Evolutionary conservation across 1,140 invertebrate genomes (phyloP), one percentile per base, ranked within the genome.

Genomic region (Agrilus planipennis): DNA sequence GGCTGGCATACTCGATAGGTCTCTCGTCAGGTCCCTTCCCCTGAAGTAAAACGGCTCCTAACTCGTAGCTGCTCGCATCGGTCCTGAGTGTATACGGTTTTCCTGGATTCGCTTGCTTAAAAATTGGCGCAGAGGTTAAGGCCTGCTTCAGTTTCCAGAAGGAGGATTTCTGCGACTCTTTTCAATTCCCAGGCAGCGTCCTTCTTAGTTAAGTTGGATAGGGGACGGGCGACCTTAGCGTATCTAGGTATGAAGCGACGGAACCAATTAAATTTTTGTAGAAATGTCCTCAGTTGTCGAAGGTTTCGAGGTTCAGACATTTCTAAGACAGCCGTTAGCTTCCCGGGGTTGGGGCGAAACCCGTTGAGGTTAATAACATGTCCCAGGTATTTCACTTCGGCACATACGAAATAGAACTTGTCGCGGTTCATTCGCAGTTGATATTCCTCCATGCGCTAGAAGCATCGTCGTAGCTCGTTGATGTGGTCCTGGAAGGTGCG

Each of bases 401-500:
- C 47, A 15, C 49, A 41, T 28, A 42, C 54, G 34, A 64, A 61
- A 11, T 56, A n/a, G 36, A 55, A 61, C 37, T 65, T 62, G 4
- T 30, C 15, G 2, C 18, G 11, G 15, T 30, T 29, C 2, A 40
- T 4, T 5, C 2, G 21, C 15, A 40, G 4, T 18, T 31, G 19
- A 1, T 15, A 17, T 17, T 40, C 14, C 14, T 18, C 10, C 19
- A 40, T 20, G 1, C 38, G 25, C 2, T 19, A 1, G 6, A 30
- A n/a, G 10, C 29, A 25, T 30, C 5, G 11, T 30, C 28, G 17
- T 5, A 59, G 45, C 12, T 51, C 35, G 21, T 27, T 5, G 1
- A 61, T 4, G 45, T 68, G 62, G 20, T 57, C 48, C 1, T 61
- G 52, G 35, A 67, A 63, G 2, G 46, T 55, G 9, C 42, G 17